Percentiles rank a stretch among this genome's conserved stretches.
phyloP scores from a whole-genome alignment of 2,113 vertebrate species.

The Martes martes region DNA sequence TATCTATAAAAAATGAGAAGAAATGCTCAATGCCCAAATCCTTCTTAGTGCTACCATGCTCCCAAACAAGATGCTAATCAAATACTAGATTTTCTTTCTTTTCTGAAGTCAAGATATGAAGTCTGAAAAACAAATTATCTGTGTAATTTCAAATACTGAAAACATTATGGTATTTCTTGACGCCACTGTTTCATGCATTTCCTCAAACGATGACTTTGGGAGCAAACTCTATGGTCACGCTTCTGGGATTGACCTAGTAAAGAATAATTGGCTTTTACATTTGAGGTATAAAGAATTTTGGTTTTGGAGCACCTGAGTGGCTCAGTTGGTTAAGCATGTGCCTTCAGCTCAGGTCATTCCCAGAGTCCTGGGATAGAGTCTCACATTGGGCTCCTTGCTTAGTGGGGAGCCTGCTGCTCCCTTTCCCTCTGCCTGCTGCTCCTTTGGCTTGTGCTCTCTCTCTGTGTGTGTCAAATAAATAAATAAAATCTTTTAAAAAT shows the following conservation, averaged over 20 bases:
- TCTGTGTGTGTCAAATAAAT: too few relatives aligned
- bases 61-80: background rate
- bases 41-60: background rate
- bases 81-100: background rate
- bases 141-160: background rate
- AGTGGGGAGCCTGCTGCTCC: too few relatives aligned
- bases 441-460: too few relatives aligned
- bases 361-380: too few relatives aligned
- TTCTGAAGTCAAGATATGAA: constrained; percentile 11
- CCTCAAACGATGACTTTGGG: background rate
- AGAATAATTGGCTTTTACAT: background rate
- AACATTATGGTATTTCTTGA: background rate
- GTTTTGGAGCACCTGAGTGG: background rate
- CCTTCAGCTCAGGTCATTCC: too few relatives aligned
- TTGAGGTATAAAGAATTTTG: background rate
- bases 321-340: too few relatives aligned
- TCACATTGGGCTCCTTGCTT: too few relatives aligned
- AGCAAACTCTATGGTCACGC: background rate
- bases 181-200: background rate
- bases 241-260: background rate
- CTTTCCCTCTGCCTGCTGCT: too few relatives aligned
- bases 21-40: background rate
- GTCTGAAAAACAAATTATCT: background rate
- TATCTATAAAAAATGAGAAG: background rate
- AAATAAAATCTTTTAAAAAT: too few relatives aligned